Conservation (phyloP, 2,113 vertebrate genomes). For the Cynopterus brachyotis region DNA sequence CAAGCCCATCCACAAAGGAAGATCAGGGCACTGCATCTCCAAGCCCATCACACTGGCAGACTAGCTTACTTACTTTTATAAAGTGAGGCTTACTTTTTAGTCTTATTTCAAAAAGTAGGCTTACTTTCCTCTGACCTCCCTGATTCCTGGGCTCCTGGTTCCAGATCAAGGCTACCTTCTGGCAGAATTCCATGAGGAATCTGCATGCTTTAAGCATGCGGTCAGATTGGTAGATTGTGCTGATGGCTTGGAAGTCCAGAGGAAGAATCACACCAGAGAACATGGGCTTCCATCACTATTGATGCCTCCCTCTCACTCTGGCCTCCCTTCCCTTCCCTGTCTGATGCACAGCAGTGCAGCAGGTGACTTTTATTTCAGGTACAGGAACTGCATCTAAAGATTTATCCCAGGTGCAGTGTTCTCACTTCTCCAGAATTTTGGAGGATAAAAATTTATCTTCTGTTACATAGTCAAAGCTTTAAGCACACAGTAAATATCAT, state of each 20-base stretch:
- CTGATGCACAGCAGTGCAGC: accelerated
- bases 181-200: background rate
- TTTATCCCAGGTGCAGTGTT: background rate
- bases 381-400: background rate
- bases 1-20: background rate
- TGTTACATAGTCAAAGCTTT: background rate
- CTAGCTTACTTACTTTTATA: background rate
- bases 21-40: too few relatives aligned
- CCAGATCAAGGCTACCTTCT: background rate
- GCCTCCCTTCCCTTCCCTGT: background rate
- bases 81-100: background rate
- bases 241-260: background rate
- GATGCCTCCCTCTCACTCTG: accelerated
- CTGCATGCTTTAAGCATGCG: accelerated
- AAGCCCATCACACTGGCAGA: background rate
- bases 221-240: background rate
- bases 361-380: background rate
- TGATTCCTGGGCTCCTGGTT: background rate
- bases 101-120: background rate
- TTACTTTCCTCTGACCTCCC: background rate
- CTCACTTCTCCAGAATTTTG: background rate
- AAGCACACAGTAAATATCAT: background rate
- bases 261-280: background rate
- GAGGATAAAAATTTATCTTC: background rate
- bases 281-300: accelerated